Evolutionary conservation across 2,113 vertebrate genomes (phyloP).

Genomic region (Lampris incognitus): DNA sequence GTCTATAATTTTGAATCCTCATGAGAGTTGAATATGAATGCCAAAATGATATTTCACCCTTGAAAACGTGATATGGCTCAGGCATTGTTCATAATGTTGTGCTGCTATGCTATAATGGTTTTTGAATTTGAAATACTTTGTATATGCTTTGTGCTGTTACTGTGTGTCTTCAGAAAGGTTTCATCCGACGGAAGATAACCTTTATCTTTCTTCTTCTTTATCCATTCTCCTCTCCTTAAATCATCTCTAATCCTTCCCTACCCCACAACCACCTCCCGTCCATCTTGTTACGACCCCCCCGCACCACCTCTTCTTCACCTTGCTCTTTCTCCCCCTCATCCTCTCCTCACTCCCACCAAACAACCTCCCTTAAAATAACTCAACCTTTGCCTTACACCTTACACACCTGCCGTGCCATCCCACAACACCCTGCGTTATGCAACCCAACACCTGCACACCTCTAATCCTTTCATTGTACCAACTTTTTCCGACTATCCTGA

Average conservation of each 20-base stretch:
- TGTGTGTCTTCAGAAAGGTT: constrained; percentile 10
- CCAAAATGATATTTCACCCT: neutral
- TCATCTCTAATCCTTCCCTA: constrained; percentile 11
- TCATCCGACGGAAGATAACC: constrained; percentile 47
- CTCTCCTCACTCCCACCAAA: constrained; percentile 7
- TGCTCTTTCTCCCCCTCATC: constrained; percentile 35
- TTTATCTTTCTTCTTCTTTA: constrained; percentile 23
- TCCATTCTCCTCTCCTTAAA: constrained; percentile 1
- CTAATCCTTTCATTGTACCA: constrained; percentile 6
- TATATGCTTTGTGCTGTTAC: neutral
- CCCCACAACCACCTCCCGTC: constrained; percentile 30
- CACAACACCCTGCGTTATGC: neutral
- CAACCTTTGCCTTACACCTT: constrained; percentile 1
- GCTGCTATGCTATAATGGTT: neutral
- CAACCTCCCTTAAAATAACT: constrained; percentile 13
- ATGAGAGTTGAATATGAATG: neutral
- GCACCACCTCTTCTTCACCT: constrained; percentile 40
- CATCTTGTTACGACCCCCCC: constrained; percentile 6
- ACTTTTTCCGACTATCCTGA: constrained; percentile 5
- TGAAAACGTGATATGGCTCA: neutral
- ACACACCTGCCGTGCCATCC: constrained; percentile 5
- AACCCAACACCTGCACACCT: constrained; percentile 12
- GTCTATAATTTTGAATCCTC: neutral
- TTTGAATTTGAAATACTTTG: neutral
- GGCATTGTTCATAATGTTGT: neutral